Evolutionary conservation across 2,888 invertebrate genomes (phyloP).

Genomic region (Melanargia galathea): DNA sequence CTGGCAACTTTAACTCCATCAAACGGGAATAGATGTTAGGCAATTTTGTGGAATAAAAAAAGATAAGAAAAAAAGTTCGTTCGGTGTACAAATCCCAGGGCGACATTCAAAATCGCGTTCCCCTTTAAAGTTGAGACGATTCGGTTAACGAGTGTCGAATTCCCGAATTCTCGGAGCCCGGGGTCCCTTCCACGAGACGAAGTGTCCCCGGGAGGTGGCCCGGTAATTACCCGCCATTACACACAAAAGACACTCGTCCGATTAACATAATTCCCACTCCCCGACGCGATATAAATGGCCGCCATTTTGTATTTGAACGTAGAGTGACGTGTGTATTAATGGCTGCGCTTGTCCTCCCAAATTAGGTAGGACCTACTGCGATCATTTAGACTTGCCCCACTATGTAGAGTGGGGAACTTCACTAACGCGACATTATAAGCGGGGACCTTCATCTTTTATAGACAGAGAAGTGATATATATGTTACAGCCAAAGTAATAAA

Average conservation of each 20-base stretch:
- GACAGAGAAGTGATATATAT: too few relatives aligned
- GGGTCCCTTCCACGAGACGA: slow-evolving; percentile 66
- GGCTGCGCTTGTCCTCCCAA: slow-evolving; percentile 80
- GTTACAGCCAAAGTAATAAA: too few relatives aligned
- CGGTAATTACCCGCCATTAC: slow-evolving; percentile 81
- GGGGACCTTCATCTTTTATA: too few relatives aligned
- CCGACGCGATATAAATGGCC: slow-evolving; percentile 78
- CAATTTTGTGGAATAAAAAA: slow-evolving; percentile 55
- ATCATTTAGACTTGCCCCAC: slow-evolving; percentile 3
- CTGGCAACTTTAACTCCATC: background rate
- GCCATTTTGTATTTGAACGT: slow-evolving; percentile 80
- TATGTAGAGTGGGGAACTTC: background rate
- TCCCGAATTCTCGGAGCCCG: slow-evolving; percentile 55
- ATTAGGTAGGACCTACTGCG: slow-evolving; percentile 58
- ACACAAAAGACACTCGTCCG: slow-evolving; percentile 81
- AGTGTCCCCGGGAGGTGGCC: slow-evolving; percentile 77
- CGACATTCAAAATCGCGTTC: slow-evolving; percentile 76
- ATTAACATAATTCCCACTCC: slow-evolving; percentile 81
- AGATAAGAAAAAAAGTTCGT: slow-evolving; percentile 47
- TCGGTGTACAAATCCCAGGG: slow-evolving; percentile 64
- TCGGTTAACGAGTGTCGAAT: slow-evolving; percentile 81
- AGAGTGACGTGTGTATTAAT: slow-evolving; percentile 81
- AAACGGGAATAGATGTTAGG: slow-evolving; percentile 29
- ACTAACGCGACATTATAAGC: background rate
- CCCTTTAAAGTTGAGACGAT: slow-evolving; percentile 81